These are phyloP conservation scores for Podotricha telesiphe DNA, from an alignment of 2,888 invertebrate genomes.

Conservation along the genomic window DNA sequence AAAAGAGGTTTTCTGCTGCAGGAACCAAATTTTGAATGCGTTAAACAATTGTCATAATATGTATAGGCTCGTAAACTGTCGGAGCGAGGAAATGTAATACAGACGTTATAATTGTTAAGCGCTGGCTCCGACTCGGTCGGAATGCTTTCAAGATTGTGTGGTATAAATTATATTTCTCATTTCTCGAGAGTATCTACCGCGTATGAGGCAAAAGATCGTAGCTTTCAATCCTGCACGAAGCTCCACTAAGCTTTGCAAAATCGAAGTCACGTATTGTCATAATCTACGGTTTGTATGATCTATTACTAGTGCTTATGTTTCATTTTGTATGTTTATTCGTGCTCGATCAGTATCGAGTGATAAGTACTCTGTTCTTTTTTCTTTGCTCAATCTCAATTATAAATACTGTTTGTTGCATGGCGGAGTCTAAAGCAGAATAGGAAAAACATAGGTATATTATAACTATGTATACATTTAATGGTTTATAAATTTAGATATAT, in stretches of 20 bases:
- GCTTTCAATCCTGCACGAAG: conserved; percentile 4
- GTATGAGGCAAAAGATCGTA: conserved; percentile 2
- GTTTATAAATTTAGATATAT: too few species aligned
- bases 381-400: too few species aligned
- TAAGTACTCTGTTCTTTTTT: too few species aligned
- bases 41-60: conserved; percentile 25
- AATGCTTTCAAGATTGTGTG: neutral
- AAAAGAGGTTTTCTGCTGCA: neutral
- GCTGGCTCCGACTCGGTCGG: neutral
- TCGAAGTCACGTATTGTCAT: conserved; percentile 9
- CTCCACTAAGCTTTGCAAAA: neutral
- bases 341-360: too few species aligned
- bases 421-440: too few species aligned
- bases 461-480: too few species aligned
- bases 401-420: too few species aligned
- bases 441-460: too few species aligned
- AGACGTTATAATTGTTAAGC: conserved; percentile 31
- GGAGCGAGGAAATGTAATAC: conserved; percentile 27
- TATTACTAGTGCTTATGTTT: too few species aligned
- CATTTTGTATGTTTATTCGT: too few species aligned
- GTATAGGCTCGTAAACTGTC: conserved; percentile 31
- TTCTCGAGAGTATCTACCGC: neutral
- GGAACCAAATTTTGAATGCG: neutral
- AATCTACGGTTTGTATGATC: neutral
- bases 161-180: conserved; percentile 2